These are phyloP conservation scores for Eptesicus fuscus DNA, from an alignment of 2,113 vertebrate genomes.

Conservation along the genomic window DNA sequence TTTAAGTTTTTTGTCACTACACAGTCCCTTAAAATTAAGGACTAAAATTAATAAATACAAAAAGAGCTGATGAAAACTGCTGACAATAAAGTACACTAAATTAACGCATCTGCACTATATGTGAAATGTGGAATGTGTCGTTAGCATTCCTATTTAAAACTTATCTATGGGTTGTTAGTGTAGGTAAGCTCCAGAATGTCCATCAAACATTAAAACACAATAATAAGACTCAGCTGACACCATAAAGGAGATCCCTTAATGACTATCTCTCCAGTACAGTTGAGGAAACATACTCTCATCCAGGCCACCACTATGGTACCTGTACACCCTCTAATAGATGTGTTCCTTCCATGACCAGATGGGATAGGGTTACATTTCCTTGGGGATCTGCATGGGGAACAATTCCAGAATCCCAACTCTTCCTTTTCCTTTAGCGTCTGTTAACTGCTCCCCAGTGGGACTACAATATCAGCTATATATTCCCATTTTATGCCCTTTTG, in stretches of 20 bases:
- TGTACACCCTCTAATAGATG: neutral
- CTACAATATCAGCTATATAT: too few species aligned
- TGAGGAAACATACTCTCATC: neutral
- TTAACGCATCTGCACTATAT: neutral
- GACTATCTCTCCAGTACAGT: neutral
- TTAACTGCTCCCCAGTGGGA: too few species aligned
- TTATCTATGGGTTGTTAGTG: neutral
- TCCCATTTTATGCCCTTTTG: neutral
- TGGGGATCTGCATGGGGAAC: neutral
- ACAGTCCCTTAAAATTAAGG: neutral
- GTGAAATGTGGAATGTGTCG: neutral
- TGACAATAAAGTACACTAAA: neutral
- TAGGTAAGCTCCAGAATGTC: neutral
- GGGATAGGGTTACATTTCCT: neutral
- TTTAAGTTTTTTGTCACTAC: neutral
- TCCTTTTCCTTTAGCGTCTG: neutral
- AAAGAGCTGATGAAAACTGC: neutral
- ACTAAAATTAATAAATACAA: neutral
- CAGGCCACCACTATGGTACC: neutral
- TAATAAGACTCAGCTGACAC: neutral
- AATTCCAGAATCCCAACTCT: neutral
- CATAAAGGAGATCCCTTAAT: neutral
- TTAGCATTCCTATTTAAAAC: neutral
- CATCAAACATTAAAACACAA: neutral
- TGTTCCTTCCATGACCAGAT: neutral